phyloP scores from a whole-genome alignment of 2,797 vertebrate species.

The Hirundo rustica region DNA sequence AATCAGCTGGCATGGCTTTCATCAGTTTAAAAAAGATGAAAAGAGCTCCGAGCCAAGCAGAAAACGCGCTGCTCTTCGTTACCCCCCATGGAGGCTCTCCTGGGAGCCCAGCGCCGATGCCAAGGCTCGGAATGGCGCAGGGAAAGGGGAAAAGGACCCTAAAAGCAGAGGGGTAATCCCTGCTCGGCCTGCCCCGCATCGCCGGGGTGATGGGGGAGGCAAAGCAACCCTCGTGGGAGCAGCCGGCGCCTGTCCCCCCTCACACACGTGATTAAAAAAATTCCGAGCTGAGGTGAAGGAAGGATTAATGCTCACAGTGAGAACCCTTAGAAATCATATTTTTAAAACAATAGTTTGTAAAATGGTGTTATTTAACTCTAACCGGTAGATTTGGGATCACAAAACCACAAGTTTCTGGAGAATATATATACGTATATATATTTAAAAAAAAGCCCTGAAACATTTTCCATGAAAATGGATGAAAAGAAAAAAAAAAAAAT shows the following conservation, averaged over 20 bases:
- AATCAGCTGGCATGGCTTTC: constrained; percentile 46
- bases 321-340: rapidly evolving
- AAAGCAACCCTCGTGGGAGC: rapidly evolving
- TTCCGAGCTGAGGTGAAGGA: not conserved
- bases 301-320: not conserved
- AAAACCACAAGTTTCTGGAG: rapidly evolving
- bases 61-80: constrained; percentile 36
- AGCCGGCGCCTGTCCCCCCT: too few species aligned
- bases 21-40: constrained; percentile 62
- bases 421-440: too few species aligned
- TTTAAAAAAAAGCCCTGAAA: not conserved
- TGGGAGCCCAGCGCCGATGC: not conserved
- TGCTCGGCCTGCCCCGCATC: rapidly evolving
- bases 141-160: not conserved
- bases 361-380: not conserved
- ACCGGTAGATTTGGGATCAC: not conserved
- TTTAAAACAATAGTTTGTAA: not conserved
- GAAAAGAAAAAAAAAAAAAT: not conserved
- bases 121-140: rapidly evolving
- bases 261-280: rapidly evolving
- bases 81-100: constrained; percentile 59
- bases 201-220: not conserved
- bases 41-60: constrained; percentile 51
- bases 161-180: rapidly evolving
- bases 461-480: not conserved